Base-by-base conservation (phyloP, 2,888 invertebrate genomes). In the Anoncus sp. region DNA sequence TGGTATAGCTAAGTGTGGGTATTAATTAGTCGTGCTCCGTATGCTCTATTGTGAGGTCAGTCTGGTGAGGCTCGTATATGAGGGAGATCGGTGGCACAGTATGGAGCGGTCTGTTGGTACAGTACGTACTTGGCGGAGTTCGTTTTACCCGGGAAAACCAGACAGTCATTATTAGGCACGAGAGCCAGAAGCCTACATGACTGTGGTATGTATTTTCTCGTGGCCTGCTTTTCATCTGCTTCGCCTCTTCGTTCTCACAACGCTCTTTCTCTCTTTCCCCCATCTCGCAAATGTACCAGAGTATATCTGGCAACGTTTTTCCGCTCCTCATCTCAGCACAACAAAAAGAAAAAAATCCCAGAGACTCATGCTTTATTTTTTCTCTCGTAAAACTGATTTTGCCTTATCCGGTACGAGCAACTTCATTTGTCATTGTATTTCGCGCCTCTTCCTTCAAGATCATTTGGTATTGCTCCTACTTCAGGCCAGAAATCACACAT, bases 81-180 rank as follows among this genome's bases (percentile, higher is more conserved):
- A 31, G 73, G 18, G 47, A 49, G 47, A 1, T 14, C n/a, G 18
- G 24, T 5, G 51, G 20, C n/a, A n/a, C n/a, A n/a, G n/a, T n/a
- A n/a, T n/a, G 16, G 22, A 20, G 22, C 10, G 49, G 6, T 43
- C 24, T 22, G 43, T 65, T 59, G 65, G 57, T 51, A 45, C n/a
- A n/a, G n/a, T 72, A 49, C 62, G 72, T 77, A 73, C 67, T 72
- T 49, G 55, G 77, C 18, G 40, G 22, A 57, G 72, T 77, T 72
- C 66, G 63, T 65, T 76, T 47, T 74, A 60, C 47, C 55, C 31
- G 20, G 79, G 69, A 40, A 73, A 66, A 67, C 59, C 73, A 75
- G 73, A 65, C 75, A 69, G 60, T 73, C 73, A 72, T 77, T 81
- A 81, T 81, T 81, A 81, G 79, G 73, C 81, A 76, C 79, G 75